Base-by-base conservation (phyloP, 2,888 invertebrate species). In the Teleiodes luculella region DNA sequence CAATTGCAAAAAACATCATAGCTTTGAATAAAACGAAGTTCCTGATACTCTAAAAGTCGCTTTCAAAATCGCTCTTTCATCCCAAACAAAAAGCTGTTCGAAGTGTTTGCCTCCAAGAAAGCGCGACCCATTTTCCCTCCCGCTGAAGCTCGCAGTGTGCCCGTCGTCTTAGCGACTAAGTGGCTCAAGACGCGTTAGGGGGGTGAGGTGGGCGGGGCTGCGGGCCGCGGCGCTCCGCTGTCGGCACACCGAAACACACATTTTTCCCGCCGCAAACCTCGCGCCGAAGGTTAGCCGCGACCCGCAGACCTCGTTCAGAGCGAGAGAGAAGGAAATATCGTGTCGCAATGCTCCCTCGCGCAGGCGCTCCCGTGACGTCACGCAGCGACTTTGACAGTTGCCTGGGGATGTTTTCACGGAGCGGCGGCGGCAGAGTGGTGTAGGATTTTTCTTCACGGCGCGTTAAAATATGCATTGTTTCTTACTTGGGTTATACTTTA, bases 171-270 rank as follows among this genome's bases (percentile, higher is more conserved):
- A 88, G 67, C 80, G 78, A 80, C 86, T 88, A 88, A 89, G 86
- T 89, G 86, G 87, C 88, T 86, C 80, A 87, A 89, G 88, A 86
- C 86, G 86, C 88, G 86, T 86, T 86, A 86, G 86, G 81, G 83
- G 70, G 76, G 75, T 63, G 75, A 65, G 65, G 37, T 69, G 77
- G 80, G 77, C 78, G 81, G 76, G 72, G 79, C 76, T 74, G 76
- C 76, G 80, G 80, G 76, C 76, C 83, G 86, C 79, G 87, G 87
- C 86, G 70, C 83, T 75, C 31, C 87, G 86, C 85, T 84, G 83
- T 86, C 88, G 90, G 89, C 88, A 86, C 89, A 89, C 90, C 90
- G 89, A 90, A 89, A 90, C 90, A 90, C 89, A 90, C 89, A 90
- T 90, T 90, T 90, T 87, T 88, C 82, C 88, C 86, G 90, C 90